Base-by-base conservation (phyloP, 2,797 vertebrate genomes). In the Halcyon chelicuti region DNA sequence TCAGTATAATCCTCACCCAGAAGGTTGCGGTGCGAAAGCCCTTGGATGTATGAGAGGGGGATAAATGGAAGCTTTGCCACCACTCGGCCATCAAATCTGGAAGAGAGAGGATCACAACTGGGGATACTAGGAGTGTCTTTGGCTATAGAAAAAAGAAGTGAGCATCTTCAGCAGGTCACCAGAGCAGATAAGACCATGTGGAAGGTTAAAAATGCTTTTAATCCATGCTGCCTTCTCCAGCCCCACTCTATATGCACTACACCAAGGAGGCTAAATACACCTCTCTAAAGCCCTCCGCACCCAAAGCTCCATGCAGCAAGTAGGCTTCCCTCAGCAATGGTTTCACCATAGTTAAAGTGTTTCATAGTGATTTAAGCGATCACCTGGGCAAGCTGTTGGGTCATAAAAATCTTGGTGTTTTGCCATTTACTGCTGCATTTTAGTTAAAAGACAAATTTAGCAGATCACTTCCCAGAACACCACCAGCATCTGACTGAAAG, bases 1-100 rank as follows among this genome's bases (percentile, higher is more conserved):
- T 99, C 99, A 0, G 99, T 99, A 96, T 98, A 99, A 95, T 99
- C 99, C 66, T 99, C 99, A 14, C 99, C 99, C 90, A 99, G 98
- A 31, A 99, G 98, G 96, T 99, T 99, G 52, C 99, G 98, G 87
- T 99, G 99, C 1, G 99, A 99, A 44, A 99, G 98, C 9, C 99
- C 99, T 78, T 99, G 99, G 96, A 99, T 99, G 88, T 99, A 99
- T 0, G 99, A 99, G 44, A 99, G 98, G 2, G 99, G 99, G 23
- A 99, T 98, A 39, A 99, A 99, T 0, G 99, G 99, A 75, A 99
- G 97, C 93, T 99, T 99, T 91, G 99, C 99, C 74, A 99, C 99
- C 13, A 99, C 99, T 86, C 99, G 97, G 14, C 99, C 99, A 80
- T 99, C 99, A 95, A 99, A 99, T 98, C 99, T 99, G 96, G 21